Evolutionary conservation across 2,797 vertebrate species (phyloP).

Genomic region (Aplochiton taeniatus): DNA sequence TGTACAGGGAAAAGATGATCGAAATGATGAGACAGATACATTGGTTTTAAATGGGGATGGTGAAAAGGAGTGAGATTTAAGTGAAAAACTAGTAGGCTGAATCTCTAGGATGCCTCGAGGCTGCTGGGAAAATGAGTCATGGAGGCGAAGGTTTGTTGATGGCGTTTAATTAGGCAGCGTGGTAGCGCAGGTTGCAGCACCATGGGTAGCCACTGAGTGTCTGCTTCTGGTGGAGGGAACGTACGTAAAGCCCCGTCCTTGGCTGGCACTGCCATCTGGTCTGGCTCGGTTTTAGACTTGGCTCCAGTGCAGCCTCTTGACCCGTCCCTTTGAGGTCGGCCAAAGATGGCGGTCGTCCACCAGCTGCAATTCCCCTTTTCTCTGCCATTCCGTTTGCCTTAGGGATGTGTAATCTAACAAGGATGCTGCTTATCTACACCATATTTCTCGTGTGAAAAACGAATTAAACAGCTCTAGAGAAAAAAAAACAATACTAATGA

Average conservation of each 20-base stretch:
- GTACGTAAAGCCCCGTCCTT: constrained; percentile 50
- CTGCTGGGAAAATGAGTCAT: constrained; percentile 65
- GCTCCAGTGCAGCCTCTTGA: constrained; percentile 59
- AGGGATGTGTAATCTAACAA: too few species aligned
- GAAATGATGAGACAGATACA: not conserved
- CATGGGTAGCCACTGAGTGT: constrained; percentile 60
- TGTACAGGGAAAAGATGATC: constrained; percentile 3
- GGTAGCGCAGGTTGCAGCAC: constrained; percentile 71
- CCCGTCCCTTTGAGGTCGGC: constrained; percentile 58
- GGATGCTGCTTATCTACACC: too few species aligned
- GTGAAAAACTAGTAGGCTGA: constrained; percentile 5
- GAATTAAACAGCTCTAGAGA: too few species aligned
- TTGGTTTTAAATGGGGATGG: not conserved
- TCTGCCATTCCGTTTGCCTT: too few species aligned
- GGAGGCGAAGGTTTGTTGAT: constrained; percentile 46
- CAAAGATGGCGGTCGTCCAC: not conserved
- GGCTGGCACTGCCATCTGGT: constrained; percentile 64
- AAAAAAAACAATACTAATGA: too few species aligned
- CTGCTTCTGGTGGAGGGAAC: constrained; percentile 49
- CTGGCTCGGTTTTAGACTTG: constrained; percentile 47
- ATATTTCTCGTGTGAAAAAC: too few species aligned
- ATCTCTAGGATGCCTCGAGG: constrained; percentile 33
- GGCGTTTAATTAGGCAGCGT: constrained; percentile 66
- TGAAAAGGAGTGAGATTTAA: constrained; percentile 9
- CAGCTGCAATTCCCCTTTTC: too few species aligned